Conservation (phyloP, 2,113 vertebrate genomes). For the Syngnathus typhle region DNA sequence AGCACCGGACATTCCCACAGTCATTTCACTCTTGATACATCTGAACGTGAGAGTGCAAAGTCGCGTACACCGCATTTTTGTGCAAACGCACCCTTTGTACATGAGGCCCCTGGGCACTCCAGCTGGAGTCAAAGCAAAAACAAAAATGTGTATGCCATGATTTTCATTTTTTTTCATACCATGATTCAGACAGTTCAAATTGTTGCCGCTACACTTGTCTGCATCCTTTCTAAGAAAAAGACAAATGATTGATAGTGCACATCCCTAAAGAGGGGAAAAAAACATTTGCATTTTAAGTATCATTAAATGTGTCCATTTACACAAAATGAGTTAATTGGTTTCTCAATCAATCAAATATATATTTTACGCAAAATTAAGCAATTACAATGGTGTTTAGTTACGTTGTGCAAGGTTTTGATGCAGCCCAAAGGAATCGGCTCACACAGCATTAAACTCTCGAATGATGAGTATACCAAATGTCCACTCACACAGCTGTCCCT, state of each 20-base stretch:
- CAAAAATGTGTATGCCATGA: background rate
- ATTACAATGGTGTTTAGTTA: background rate
- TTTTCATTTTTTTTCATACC: background rate
- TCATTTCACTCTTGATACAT: background rate
- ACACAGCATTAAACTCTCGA: constrained; percentile 41
- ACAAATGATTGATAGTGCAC: background rate
- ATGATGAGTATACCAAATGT: constrained; percentile 70
- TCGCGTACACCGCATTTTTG: too few species aligned
- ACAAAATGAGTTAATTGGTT: background rate
- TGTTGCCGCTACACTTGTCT: background rate
- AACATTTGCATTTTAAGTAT: background rate
- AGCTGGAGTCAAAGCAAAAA: background rate
- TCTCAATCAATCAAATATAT: background rate
- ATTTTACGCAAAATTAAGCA: background rate
- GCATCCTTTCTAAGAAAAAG: background rate
- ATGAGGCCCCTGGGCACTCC: background rate
- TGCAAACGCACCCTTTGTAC: too few species aligned
- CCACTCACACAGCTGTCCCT: constrained; percentile 64
- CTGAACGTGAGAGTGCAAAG: too few species aligned
- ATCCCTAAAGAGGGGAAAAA: background rate
- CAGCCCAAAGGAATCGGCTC: constrained; percentile 37
- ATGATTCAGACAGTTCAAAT: background rate
- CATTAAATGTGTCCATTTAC: background rate
- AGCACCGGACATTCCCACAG: too few species aligned
- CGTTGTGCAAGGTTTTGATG: constrained; percentile 28